Evolutionary conservation across 2,113 vertebrate genomes (phyloP), one percentile per base, ranked within the genome.

Genomic region (Pachypanchax playfairii): DNA sequence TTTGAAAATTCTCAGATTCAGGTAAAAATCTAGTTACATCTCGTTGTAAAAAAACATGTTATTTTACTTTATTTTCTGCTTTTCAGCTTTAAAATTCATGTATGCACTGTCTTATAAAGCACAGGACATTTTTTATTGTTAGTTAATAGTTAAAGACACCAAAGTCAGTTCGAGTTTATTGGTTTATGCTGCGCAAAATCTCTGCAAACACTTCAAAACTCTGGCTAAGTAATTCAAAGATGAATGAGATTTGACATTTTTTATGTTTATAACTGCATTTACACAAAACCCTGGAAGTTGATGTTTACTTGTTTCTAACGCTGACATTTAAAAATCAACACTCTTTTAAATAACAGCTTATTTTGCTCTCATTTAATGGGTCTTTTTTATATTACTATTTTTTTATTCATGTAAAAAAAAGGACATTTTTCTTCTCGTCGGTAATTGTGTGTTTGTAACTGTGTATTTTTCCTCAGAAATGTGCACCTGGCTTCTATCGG

Each of bases 401-500:
- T 29, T 29, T 29, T 29, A 29, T 29, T 29, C 28, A 29, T 29
- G n/a, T n/a, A n/a, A n/a, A n/a, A n/a, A n/a, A n/a, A n/a, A n/a
- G n/a, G n/a, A n/a, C n/a, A n/a, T n/a, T n/a, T n/a, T n/a, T n/a
- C n/a, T n/a, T 31, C 15, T 12, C 10, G 26, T 39, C 41, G 1
- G 1, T 33, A 50, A 63, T 43, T 14, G 24, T 44, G n/a, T 65
- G 0, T 59, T 46, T 42, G n/a, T 31, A 4, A 66, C n/a, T 59
- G 3, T 72, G 1, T 61, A 48, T 24, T 52, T 7, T 67, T 53
- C 56, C 67, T n/a, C 63, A 99, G 97, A 91, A 90, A 66, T 98
- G 97, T 50, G 57, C 86, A 42, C 84, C 88, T 50, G 96, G 96
- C 74, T 94, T 89, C 88, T 98, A 96, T 74, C 91, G 87, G 80